Percentiles rank a stretch among this genome's conserved stretches.
Evolutionary conservation across 1,140 invertebrate species (phyloP).

Genomic region (Octopus bimaculoides): DNA sequence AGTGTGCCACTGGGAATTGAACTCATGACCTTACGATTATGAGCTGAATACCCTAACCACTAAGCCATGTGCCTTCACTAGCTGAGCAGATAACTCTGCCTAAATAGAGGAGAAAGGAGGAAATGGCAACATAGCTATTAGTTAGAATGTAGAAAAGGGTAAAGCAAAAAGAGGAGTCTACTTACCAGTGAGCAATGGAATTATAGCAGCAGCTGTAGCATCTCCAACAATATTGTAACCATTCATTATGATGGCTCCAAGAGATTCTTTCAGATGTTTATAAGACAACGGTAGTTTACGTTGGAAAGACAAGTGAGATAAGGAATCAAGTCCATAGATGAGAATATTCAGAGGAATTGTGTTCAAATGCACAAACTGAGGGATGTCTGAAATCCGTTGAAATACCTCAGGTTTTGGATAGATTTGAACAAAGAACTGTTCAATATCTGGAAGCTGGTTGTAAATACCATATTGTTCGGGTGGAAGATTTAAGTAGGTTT

Average conservation of each 20-base stretch:
- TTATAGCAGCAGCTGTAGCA: constrained; percentile 44
- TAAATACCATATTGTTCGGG: background rate
- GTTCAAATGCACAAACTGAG: background rate
- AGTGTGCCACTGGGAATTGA: too few relatives aligned
- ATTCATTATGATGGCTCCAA: constrained; percentile 38
- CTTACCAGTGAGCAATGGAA: constrained; percentile 48
- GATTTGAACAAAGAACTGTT: constrained; percentile 47
- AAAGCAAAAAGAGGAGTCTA: background rate
- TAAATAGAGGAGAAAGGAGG: too few relatives aligned
- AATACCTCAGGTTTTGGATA: constrained; percentile 37
- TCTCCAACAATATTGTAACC: constrained; percentile 51
- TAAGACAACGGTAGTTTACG: constrained; percentile 46
- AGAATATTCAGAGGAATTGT: constrained; percentile 36
- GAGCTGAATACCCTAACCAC: too few relatives aligned
- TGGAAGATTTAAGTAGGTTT: background rate
- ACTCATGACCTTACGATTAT: too few relatives aligned
- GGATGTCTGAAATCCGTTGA: constrained; percentile 24
- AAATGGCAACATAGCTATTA: too few relatives aligned
- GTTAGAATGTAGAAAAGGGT: background rate
- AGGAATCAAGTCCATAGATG: constrained; percentile 46
- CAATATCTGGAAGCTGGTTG: constrained; percentile 36
- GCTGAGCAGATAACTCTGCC: too few relatives aligned
- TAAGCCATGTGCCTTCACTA: too few relatives aligned
- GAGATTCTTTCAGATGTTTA: constrained; percentile 33
- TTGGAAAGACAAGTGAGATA: constrained; percentile 45